phyloP scores from a whole-genome alignment of 2,113 vertebrate species.

The Thymallus thymallus region DNA sequence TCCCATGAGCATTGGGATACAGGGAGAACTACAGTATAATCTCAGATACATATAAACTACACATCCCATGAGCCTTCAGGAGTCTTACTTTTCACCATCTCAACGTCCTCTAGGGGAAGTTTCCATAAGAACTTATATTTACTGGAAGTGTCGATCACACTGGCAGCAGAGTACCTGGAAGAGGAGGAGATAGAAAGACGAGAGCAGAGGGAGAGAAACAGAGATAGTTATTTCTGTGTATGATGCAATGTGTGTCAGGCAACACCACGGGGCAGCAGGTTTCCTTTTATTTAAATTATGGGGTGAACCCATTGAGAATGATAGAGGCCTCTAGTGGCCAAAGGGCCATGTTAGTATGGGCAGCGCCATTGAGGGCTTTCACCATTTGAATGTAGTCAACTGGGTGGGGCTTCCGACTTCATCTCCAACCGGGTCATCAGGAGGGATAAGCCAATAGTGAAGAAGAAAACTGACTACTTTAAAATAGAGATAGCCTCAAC shows the following conservation, averaged over 20 bases:
- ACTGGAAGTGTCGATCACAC: conserved; percentile 93
- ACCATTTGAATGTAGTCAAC: too few relatives aligned
- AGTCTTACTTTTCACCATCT: conserved; percentile 91
- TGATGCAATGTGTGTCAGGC: background rate
- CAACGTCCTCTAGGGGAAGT: conserved; percentile 88
- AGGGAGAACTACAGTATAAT: background rate
- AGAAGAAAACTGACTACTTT: too few relatives aligned
- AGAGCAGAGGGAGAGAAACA: background rate
- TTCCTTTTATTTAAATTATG: background rate
- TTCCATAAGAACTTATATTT: conserved; percentile 99
- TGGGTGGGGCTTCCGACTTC: too few relatives aligned
- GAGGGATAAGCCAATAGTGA: too few relatives aligned
- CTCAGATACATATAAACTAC: background rate
- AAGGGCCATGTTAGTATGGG: too few relatives aligned
- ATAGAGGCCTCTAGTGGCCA: too few relatives aligned
- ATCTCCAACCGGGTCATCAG: too few relatives aligned
- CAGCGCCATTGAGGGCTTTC: too few relatives aligned
- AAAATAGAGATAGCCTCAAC: too few relatives aligned
- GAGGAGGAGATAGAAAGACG: background rate
- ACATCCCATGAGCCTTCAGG: background rate
- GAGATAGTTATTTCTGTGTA: background rate
- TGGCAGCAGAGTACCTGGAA: conserved; percentile 89
- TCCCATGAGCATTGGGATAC: too few relatives aligned
- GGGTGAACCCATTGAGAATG: too few relatives aligned
- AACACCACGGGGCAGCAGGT: conserved; percentile 42